Percentiles rank a stretch among this genome's conserved stretches.
These are phyloP conservation scores for Struthidea cinerea DNA, from an alignment of 2,113 vertebrate genomes.

Conservation along the genomic window DNA sequence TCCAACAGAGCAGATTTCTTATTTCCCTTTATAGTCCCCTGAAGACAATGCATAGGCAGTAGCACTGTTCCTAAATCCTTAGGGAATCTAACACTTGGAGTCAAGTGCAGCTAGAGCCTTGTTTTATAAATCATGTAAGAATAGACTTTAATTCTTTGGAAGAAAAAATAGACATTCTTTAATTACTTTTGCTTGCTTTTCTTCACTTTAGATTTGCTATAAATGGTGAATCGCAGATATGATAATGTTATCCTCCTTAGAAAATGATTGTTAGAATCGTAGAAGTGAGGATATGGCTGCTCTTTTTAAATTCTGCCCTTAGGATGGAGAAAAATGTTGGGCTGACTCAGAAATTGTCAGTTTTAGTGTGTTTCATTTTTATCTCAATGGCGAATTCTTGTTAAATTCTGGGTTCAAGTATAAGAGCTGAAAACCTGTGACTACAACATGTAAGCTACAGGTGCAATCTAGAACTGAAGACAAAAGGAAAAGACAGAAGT, in stretches of 20 bases:
- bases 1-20: background rate
- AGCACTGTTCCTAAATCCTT: background rate
- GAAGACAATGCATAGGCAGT: background rate
- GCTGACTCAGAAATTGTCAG: background rate
- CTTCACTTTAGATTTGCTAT: background rate
- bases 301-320: conserved; percentile 9
- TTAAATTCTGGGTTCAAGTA: background rate
- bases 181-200: conserved; percentile 6
- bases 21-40: background rate
- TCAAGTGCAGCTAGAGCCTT: background rate
- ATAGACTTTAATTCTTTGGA: background rate
- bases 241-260: background rate
- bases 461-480: background rate
- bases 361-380: background rate
- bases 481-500: background rate
- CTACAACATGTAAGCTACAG: background rate
- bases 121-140: background rate
- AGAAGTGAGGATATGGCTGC: background rate
- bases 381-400: background rate
- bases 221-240: background rate
- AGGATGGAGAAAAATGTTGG: background rate
- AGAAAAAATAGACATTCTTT: background rate
- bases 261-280: background rate
- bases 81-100: background rate
- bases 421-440: background rate